These are phyloP conservation scores for Neosilurus hyrtlii DNA, from an alignment of 2,797 vertebrate genomes.

Conservation along the genomic window DNA sequence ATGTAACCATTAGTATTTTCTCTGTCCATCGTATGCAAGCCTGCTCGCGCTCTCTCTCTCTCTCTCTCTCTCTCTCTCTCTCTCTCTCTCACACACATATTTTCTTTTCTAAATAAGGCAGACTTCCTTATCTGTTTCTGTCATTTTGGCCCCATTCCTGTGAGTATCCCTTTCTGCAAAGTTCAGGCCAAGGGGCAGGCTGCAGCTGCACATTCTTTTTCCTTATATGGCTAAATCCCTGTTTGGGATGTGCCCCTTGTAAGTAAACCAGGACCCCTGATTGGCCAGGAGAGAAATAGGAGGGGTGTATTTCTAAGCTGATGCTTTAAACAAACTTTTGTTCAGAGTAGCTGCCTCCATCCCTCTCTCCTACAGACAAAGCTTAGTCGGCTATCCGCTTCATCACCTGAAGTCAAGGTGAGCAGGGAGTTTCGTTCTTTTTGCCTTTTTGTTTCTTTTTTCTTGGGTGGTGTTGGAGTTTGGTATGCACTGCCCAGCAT, in stretches of 20 bases:
- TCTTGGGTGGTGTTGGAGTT: neutral
- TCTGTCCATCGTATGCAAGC: slow-evolving; percentile 39
- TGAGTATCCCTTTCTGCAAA: slow-evolving; percentile 64
- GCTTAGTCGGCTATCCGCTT: slow-evolving; percentile 56
- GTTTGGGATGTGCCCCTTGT: slow-evolving; percentile 70
- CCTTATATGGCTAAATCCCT: slow-evolving; percentile 83
- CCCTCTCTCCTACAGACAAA: slow-evolving; percentile 65
- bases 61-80: neutral
- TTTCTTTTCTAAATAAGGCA: slow-evolving; percentile 78
- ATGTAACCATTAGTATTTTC: slow-evolving; percentile 10
- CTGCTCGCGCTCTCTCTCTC: neutral
- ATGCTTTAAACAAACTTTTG: slow-evolving; percentile 77
- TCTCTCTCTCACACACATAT: slow-evolving; percentile 20
- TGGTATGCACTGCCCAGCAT: neutral
- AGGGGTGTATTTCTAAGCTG: slow-evolving; percentile 59
- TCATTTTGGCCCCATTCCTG: slow-evolving; percentile 72
- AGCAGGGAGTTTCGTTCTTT: slow-evolving; percentile 56
- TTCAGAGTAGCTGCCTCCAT: slow-evolving; percentile 63
- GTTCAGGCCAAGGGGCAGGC: slow-evolving; percentile 35
- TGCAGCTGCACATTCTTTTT: slow-evolving; percentile 76
- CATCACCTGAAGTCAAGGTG: slow-evolving; percentile 71
- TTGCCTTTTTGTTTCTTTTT: neutral
- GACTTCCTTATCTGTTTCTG: slow-evolving; percentile 79
- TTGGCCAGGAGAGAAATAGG: slow-evolving; percentile 67
- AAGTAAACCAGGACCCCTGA: slow-evolving; percentile 55